Evolutionary conservation across 2,797 vertebrate genomes (phyloP).

Genomic region (Acipenser transmontanus): DNA sequence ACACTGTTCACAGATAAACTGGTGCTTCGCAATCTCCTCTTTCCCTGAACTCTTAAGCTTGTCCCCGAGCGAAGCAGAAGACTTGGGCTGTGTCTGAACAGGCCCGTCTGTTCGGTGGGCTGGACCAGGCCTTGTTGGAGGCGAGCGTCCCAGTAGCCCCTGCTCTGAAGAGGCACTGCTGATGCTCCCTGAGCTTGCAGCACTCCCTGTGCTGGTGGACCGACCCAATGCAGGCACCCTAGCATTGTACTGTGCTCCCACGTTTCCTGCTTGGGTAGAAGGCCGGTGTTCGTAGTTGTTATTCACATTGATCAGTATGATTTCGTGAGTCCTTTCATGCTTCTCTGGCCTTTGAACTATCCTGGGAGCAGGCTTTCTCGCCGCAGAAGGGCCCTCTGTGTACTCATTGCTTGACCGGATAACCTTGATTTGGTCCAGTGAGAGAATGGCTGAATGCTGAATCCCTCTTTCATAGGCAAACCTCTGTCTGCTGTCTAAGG

Average conservation of each 20-base stretch:
- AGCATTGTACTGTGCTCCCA: conserved; percentile 41
- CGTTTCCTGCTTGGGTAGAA: conserved; percentile 40
- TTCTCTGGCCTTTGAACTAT: conserved; percentile 71
- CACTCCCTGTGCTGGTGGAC: conserved; percentile 87
- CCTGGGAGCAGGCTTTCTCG: conserved; percentile 62
- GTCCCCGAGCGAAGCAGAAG: conserved; percentile 57
- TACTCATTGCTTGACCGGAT: conserved; percentile 92
- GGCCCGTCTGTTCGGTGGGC: conserved; percentile 63
- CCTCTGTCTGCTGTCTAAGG: conserved; percentile 74
- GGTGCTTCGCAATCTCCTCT: conserved; percentile 69
- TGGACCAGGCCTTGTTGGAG: conserved; percentile 54
- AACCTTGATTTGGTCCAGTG: conserved; percentile 93
- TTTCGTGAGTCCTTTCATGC: conserved; percentile 88
- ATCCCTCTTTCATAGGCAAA: conserved; percentile 79
- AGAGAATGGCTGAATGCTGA: conserved; percentile 78
- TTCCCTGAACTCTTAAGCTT: conserved; percentile 73
- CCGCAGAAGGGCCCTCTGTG: conserved; percentile 83
- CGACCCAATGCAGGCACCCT: conserved; percentile 76
- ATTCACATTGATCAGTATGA: conserved; percentile 88
- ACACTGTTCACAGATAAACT: conserved; percentile 90
- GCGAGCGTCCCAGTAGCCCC: conserved; percentile 75
- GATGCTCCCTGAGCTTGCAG: conserved; percentile 84
- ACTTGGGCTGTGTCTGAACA: conserved; percentile 82
- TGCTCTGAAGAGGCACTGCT: conserved; percentile 87
- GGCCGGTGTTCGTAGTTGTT: conserved; percentile 79